Conservation (phyloP, 2,888 invertebrate genomes). For the Drosophila paranaensis region DNA sequence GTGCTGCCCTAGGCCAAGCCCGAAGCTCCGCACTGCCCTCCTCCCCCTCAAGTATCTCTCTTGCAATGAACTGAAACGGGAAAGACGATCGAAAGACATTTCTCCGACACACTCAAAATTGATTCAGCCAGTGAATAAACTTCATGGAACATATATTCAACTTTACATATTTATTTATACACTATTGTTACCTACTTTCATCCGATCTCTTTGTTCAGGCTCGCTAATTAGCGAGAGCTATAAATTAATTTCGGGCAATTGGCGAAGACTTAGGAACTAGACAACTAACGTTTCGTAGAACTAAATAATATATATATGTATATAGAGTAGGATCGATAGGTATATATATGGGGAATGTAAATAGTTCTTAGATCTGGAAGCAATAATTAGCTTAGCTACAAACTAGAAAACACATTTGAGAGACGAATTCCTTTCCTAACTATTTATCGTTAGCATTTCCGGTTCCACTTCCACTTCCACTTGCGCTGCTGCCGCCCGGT, state of each 20-base stretch:
- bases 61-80: neutral
- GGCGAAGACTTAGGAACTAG: constrained; percentile 22
- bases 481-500: neutral
- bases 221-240: constrained; percentile 30
- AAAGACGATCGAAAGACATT: neutral
- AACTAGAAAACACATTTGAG: constrained; percentile 53
- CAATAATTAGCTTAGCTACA: constrained; percentile 32
- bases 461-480: no score
- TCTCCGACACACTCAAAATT: no score
- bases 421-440: constrained; percentile 6
- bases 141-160: neutral
- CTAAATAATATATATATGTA: neutral
- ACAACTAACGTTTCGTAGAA: constrained; percentile 1
- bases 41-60: no score
- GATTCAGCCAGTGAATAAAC: neutral
- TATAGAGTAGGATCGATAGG: neutral
- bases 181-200: no score
- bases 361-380: constrained; percentile 13
- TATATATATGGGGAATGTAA: constrained; percentile 14
- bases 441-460: constrained; percentile 33
- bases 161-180: neutral
- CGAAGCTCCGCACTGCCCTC: neutral
- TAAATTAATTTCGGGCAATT: constrained; percentile 26
- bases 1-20: neutral
- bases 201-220: constrained; percentile 39